These are phyloP conservation scores for Stegodyphus dumicola DNA, from an alignment of 1,140 invertebrate genomes.

Conservation along the genomic window DNA sequence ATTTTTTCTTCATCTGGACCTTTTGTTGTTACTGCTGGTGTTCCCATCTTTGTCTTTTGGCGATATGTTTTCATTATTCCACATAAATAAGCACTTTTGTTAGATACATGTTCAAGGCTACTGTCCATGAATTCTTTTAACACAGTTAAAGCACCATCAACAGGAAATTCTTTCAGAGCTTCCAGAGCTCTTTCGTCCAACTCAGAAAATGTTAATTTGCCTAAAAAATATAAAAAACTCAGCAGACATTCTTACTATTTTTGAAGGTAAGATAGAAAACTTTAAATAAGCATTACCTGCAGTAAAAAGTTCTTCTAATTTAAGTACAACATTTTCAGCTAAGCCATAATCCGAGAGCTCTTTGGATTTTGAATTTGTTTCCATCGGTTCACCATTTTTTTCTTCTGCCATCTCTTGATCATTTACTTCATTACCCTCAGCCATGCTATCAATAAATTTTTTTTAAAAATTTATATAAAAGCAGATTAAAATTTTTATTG, in stretches of 20 bases:
- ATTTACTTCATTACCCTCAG: constrained; percentile 31
- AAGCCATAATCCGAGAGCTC: constrained; percentile 49
- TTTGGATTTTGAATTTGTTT: constrained; percentile 39
- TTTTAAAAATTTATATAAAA: background rate
- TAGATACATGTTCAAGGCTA: constrained; percentile 97
- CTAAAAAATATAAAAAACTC: constrained; percentile 65
- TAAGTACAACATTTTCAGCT: constrained; percentile 34
- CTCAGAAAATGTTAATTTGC: constrained; percentile 92
- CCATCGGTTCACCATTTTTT: constrained; percentile 42
- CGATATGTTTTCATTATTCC: constrained; percentile 98
- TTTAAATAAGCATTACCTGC: constrained; percentile 5
- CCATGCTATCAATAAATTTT: constrained; percentile 20
- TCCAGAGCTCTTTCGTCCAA: constrained; percentile 95
- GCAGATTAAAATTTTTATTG: background rate
- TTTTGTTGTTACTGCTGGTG: constrained; percentile 73
- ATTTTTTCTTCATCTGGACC: constrained; percentile 96
- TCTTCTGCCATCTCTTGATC: constrained; percentile 26
- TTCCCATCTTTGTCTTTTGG: constrained; percentile 76
- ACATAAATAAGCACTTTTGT: constrained; percentile 97
- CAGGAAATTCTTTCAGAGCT: constrained; percentile 96
- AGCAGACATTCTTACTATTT: background rate
- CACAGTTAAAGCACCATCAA: constrained; percentile 92
- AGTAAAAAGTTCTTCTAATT: constrained; percentile 52
- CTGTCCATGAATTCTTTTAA: constrained; percentile 95
- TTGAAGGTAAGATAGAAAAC: background rate